Conservation (phyloP, 2,888 invertebrate species). For the Watsonalla cultraria region DNA sequence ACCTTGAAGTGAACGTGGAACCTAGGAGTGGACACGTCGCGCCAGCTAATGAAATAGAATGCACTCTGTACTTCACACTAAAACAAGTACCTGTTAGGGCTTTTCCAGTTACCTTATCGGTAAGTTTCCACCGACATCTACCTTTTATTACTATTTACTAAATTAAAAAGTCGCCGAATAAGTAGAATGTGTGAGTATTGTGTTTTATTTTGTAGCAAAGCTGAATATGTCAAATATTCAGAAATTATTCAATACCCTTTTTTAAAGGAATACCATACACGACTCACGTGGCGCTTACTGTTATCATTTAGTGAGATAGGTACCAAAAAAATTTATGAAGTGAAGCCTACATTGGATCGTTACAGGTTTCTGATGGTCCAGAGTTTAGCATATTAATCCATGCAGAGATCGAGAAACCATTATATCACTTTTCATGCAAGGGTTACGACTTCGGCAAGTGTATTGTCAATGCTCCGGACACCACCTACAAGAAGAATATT, state of each 20-base stretch:
- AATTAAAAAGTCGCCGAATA: too few relatives aligned
- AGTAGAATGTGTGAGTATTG: too few relatives aligned
- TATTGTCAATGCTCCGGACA: constrained; percentile 75
- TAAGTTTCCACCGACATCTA: constrained; percentile 22
- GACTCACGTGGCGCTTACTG: too few relatives aligned
- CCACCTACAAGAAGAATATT: constrained; percentile 64
- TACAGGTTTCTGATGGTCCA: constrained; percentile 83
- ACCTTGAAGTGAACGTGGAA: constrained; percentile 52
- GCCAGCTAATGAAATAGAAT: constrained; percentile 50
- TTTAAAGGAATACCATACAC: too few relatives aligned
- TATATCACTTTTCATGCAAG: constrained; percentile 80
- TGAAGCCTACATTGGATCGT: background rate
- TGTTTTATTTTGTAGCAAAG: too few relatives aligned
- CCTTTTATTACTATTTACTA: too few relatives aligned
- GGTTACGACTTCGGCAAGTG: constrained; percentile 83
- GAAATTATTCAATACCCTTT: too few relatives aligned
- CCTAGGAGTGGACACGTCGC: constrained; percentile 56
- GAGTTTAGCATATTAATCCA: constrained; percentile 78
- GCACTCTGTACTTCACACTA: constrained; percentile 52
- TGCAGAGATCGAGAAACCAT: constrained; percentile 77
- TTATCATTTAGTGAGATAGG: too few relatives aligned
- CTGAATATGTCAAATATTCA: too few relatives aligned
- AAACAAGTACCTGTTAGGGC: constrained; percentile 60
- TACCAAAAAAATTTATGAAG: too few relatives aligned
- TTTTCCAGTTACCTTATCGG: constrained; percentile 55